A percentile compares a stretch with the other conserved stretches of the same genome.
phyloP scores from a whole-genome alignment of 2,113 vertebrate genomes.

The Apteryx mantelli region DNA sequence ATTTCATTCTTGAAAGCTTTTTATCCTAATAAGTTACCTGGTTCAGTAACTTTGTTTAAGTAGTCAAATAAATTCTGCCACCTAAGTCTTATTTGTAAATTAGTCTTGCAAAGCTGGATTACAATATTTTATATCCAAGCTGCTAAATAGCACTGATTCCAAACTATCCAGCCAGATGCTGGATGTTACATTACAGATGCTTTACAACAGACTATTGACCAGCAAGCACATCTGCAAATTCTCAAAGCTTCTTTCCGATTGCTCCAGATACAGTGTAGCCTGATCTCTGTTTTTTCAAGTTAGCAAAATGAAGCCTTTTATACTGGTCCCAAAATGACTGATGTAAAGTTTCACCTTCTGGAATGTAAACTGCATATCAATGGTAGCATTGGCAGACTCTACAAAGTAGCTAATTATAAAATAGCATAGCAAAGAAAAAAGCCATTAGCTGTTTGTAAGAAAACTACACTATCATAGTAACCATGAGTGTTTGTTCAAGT shows the following conservation, averaged over 20 bases:
- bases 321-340: neutral
- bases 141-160: neutral
- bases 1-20: constrained; percentile 15
- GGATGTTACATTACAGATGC: neutral
- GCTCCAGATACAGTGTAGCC: neutral
- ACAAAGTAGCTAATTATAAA: neutral
- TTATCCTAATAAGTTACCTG: neutral
- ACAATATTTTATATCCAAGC: neutral
- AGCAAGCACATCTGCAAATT: neutral
- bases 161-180: neutral
- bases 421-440: neutral
- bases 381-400: neutral
- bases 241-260: neutral
- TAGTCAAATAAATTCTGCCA: constrained; percentile 20
- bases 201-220: neutral
- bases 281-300: neutral
- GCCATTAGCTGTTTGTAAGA: neutral
- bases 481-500: neutral
- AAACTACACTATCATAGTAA: neutral
- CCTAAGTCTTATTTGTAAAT: constrained; percentile 27
- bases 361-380: neutral
- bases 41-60: constrained; percentile 28
- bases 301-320: neutral
- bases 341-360: neutral
- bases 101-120: constrained; percentile 28